phyloP scores from a whole-genome alignment of 2,113 vertebrate species.

The Pao palembangensis region DNA sequence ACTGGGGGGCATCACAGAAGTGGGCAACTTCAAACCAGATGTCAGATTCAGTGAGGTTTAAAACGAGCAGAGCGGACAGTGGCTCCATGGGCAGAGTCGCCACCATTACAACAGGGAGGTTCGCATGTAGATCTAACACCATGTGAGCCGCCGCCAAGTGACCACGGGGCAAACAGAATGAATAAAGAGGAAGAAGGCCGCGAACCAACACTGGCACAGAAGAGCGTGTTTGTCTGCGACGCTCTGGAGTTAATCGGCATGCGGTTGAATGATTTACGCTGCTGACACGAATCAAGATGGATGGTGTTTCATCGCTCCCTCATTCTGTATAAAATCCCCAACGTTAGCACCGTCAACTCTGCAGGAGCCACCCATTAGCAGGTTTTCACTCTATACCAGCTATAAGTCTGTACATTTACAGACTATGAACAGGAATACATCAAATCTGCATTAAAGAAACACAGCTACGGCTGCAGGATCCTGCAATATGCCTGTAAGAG shows the following conservation, averaged over 20 bases:
- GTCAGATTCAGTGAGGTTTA: constrained; percentile 60
- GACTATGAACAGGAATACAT: too few relatives aligned
- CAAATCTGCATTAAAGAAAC: too few relatives aligned
- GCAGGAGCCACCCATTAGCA: too few relatives aligned
- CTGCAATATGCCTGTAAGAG: too few relatives aligned
- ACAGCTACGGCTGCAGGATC: too few relatives aligned
- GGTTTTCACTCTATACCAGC: too few relatives aligned
- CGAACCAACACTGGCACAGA: constrained; percentile 1
- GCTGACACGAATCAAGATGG: too few relatives aligned
- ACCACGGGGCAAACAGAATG: constrained; percentile 46
- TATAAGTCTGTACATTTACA: too few relatives aligned
- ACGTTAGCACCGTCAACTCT: too few relatives aligned
- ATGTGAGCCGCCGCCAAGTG: constrained; percentile 58
- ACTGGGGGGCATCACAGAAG: constrained; percentile 5
- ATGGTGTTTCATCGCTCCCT: too few relatives aligned
- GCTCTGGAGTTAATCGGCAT: neutral
- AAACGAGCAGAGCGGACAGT: constrained; percentile 48
- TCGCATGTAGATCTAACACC: constrained; percentile 59
- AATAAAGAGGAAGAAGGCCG: constrained; percentile 17
- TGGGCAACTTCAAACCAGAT: constrained; percentile 54
- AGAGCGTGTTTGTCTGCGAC: too few relatives aligned
- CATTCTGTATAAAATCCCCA: too few relatives aligned
- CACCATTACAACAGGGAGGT: constrained; percentile 35
- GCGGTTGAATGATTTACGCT: neutral
- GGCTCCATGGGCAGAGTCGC: constrained; percentile 51